Evolutionary conservation across 2,797 vertebrate species (phyloP).

Genomic region (Linurgus olivaceus): DNA sequence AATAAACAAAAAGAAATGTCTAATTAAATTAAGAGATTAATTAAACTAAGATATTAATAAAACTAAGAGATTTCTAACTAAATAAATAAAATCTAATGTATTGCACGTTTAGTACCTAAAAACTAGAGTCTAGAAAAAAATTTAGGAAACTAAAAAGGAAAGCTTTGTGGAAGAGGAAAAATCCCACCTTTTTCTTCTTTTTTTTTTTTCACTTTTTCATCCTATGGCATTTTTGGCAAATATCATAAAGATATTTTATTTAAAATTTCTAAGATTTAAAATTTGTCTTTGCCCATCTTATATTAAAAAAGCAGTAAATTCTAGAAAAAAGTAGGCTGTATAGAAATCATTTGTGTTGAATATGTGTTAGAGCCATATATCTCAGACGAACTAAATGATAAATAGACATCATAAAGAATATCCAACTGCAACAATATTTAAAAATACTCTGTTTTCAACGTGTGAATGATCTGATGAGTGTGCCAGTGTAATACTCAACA

Average conservation of each 20-base stretch:
- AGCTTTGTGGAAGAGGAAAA: background rate
- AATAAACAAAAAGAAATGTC: background rate
- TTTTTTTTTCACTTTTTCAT: background rate
- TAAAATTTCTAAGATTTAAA: background rate
- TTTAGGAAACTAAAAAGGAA: background rate
- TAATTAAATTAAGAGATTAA: background rate
- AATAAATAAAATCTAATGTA: background rate
- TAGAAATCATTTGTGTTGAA: background rate
- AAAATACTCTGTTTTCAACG: background rate
- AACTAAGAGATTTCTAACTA: background rate
- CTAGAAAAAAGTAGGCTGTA: background rate
- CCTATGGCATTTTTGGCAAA: background rate
- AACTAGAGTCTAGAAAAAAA: background rate
- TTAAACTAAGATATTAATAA: background rate
- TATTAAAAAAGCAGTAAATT: background rate
- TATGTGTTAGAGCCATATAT: background rate
- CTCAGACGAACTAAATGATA: background rate
- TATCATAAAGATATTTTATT: background rate
- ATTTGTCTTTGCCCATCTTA: background rate
- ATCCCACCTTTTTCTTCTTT: accelerated
- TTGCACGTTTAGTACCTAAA: background rate
- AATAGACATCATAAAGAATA: background rate
- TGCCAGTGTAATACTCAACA: background rate
- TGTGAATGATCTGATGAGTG: background rate
- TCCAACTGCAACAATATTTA: background rate